phyloP scores from a whole-genome alignment of 2,113 vertebrate species.

The Todiramphus chloris region DNA sequence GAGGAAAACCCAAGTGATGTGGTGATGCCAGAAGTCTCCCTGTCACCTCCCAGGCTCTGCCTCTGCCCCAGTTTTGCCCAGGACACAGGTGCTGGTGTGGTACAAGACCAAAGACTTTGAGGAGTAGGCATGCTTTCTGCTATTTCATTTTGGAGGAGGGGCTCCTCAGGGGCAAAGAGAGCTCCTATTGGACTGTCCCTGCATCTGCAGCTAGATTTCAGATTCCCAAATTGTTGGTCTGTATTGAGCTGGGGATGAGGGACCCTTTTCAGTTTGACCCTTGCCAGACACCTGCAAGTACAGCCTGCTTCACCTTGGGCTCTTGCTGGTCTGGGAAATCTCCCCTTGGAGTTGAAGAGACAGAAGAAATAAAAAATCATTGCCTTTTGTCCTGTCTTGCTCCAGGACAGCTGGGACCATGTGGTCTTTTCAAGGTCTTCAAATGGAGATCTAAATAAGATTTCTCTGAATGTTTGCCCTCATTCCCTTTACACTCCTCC shows the following conservation, averaged over 20 bases:
- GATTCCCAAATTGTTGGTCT: neutral
- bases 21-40: neutral
- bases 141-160: neutral
- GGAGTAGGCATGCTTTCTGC: neutral
- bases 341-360: neutral
- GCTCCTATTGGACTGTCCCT: neutral
- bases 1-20: neutral
- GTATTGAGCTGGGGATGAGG: neutral
- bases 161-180: rapidly evolving
- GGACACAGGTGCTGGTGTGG: neutral
- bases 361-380: neutral
- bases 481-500: neutral
- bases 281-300: neutral
- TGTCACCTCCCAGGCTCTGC: neutral
- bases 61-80: neutral
- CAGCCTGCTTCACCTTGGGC: neutral
- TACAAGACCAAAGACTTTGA: neutral
- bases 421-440: neutral
- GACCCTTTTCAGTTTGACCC: neutral
- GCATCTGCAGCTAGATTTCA: neutral
- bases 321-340: neutral
- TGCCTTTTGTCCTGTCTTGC: neutral
- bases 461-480: neutral
- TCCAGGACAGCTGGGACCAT: neutral
- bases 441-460: neutral